Evolutionary conservation across 2,113 vertebrate species (phyloP).

Genomic region (Clarias magur): DNA sequence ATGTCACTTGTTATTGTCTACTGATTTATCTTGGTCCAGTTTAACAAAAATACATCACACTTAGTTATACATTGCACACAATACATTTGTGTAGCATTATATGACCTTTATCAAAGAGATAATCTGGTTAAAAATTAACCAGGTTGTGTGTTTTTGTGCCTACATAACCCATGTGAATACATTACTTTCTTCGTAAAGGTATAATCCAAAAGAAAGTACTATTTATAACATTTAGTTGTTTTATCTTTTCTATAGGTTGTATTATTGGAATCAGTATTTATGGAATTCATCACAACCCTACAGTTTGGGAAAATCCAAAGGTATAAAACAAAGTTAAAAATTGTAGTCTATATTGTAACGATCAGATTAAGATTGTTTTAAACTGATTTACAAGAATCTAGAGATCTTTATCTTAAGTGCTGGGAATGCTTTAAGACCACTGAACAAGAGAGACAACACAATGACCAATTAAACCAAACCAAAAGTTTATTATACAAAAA

Average conservation of each 20-base stretch:
- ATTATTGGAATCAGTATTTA: constrained; percentile 70
- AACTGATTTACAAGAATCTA: no score
- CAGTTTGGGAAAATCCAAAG: constrained; percentile 78
- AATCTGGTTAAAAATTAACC: constrained; percentile 50
- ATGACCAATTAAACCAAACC: no score
- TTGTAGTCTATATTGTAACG: background rate
- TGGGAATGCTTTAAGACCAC: no score
- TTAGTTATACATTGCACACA: no score
- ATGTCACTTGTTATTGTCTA: background rate
- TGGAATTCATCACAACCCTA: constrained; percentile 74
- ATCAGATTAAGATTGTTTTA: no score
- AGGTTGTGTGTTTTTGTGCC: background rate
- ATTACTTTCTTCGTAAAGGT: background rate
- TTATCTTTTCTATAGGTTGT: constrained; percentile 57
- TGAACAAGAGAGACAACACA: no score
- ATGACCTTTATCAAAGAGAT: constrained; percentile 35
- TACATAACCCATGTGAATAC: background rate
- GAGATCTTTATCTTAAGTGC: no score
- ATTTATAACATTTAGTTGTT: background rate
- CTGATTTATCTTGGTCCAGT: background rate
- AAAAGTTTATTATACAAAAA: no score
- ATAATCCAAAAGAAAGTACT: background rate
- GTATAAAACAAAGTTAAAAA: constrained; percentile 56
- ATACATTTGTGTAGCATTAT: background rate
- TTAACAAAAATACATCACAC: no score